Conservation (phyloP, 2,113 vertebrate genomes). For the Centrocercus urophasianus region DNA sequence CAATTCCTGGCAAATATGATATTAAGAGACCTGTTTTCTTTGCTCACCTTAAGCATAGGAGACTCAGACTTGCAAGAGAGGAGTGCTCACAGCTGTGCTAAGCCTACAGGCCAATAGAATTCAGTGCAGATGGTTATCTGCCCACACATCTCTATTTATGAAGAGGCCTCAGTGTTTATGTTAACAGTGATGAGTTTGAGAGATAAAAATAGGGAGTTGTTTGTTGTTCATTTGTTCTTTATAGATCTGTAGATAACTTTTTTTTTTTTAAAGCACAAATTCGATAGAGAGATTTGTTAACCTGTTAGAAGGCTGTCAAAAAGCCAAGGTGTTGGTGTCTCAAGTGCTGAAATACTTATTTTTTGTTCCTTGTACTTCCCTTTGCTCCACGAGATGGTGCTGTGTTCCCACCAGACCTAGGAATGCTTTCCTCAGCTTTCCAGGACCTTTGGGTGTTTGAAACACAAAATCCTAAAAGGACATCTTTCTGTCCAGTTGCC, state of each 20-base stretch:
- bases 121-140: constrained; percentile 72
- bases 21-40: background rate
- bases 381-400: constrained; percentile 75
- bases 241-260: constrained; percentile 71
- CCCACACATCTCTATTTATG: constrained; percentile 79
- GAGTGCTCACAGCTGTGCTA: constrained; percentile 15
- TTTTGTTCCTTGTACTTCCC: background rate
- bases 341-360: background rate
- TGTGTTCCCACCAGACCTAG: constrained; percentile 49
- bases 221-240: constrained; percentile 81
- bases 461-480: constrained; percentile 10
- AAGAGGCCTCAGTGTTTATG: constrained; percentile 76
- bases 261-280: constrained; percentile 58
- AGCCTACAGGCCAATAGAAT: constrained; percentile 66
- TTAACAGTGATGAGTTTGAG: constrained; percentile 70
- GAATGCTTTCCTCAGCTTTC: background rate
- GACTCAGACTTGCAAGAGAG: background rate
- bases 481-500: constrained; percentile 18
- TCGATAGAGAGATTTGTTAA: constrained; percentile 69
- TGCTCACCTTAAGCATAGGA: background rate
- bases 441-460: background rate
- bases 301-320: constrained; percentile 62
- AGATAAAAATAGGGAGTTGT: constrained; percentile 80
- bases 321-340: constrained; percentile 47
- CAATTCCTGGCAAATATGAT: background rate